Conservation (phyloP, 2,797 vertebrate genomes). For the Macropus fuliginosus region DNA sequence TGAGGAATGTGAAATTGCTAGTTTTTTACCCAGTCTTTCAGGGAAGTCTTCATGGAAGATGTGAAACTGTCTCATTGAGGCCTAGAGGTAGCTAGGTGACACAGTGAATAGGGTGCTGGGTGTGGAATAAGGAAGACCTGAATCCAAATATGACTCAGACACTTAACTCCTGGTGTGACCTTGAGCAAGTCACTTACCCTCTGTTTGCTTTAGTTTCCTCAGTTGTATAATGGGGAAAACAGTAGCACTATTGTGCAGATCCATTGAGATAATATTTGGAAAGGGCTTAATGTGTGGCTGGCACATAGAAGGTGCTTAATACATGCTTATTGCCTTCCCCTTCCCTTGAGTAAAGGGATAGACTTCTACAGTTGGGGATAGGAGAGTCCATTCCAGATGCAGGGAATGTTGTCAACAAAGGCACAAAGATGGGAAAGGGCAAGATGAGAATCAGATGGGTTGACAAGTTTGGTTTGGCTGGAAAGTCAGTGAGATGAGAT, state of each 20-base stretch:
- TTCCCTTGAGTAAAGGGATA: neutral
- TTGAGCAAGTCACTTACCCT: neutral
- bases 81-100: neutral
- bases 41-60: neutral
- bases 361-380: neutral
- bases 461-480: neutral
- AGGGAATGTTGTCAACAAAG: neutral
- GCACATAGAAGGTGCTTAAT: neutral
- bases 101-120: neutral
- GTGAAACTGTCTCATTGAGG: neutral
- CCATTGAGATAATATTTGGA: neutral
- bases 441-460: neutral
- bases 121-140: neutral
- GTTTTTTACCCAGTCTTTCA: neutral
- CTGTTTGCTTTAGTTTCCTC: neutral
- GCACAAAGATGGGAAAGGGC: neutral
- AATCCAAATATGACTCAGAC: neutral
- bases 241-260: neutral
- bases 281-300: neutral
- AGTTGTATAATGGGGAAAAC: neutral
- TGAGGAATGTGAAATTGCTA: neutral
- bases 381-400: neutral
- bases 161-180: neutral
- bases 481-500: neutral
- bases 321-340: neutral